phyloP scores from a whole-genome alignment of 35 echinoderm and acorn worm species.

The Apostichopus parvimensis region DNA sequence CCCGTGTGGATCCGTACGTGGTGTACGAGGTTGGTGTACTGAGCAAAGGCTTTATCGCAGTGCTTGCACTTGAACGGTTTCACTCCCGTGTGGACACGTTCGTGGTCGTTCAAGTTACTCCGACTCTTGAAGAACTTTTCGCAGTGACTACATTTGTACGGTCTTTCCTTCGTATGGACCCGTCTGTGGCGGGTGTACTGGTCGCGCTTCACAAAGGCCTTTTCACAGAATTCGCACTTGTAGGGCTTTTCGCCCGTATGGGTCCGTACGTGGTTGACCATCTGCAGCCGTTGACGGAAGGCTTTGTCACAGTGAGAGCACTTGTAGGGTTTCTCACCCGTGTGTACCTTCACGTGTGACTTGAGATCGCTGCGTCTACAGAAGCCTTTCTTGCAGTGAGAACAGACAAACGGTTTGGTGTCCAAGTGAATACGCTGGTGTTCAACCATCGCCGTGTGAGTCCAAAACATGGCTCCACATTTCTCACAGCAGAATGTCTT shows the following conservation, averaged over 20 bases:
- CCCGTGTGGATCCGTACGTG: conserved; percentile 65
- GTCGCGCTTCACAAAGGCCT: conserved; percentile 67
- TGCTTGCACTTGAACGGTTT: conserved; percentile 67
- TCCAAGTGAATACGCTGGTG: conserved; percentile 54
- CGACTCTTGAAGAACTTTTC: conserved; percentile 65
- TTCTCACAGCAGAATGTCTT: conserved; percentile 46
- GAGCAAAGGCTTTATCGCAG: conserved; percentile 74
- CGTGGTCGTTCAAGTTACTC: conserved; percentile 66
- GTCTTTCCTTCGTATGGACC: conserved; percentile 75
- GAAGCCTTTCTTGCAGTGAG: conserved; percentile 51
- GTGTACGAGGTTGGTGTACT: conserved; percentile 65
- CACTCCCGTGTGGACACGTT: conserved; percentile 67
- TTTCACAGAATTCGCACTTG: conserved; percentile 70
- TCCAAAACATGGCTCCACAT: conserved; percentile 56
- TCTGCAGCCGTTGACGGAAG: conserved; percentile 59
- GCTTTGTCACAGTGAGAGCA: conserved; percentile 70
- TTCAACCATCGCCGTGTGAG: conserved; percentile 10
- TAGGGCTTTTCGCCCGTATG: conserved; percentile 80
- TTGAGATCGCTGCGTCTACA: conserved; percentile 22
- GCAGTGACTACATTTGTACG: conserved; percentile 71
- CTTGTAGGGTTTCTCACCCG: conserved; percentile 34
- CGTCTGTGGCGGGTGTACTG: conserved; percentile 60
- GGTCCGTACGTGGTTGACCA: conserved; percentile 61
- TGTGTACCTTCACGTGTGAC: conserved; percentile 45
- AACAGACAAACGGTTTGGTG: conserved; percentile 45